Conservation (phyloP, 2,797 vertebrate genomes). For the Lophura swinhoii region DNA sequence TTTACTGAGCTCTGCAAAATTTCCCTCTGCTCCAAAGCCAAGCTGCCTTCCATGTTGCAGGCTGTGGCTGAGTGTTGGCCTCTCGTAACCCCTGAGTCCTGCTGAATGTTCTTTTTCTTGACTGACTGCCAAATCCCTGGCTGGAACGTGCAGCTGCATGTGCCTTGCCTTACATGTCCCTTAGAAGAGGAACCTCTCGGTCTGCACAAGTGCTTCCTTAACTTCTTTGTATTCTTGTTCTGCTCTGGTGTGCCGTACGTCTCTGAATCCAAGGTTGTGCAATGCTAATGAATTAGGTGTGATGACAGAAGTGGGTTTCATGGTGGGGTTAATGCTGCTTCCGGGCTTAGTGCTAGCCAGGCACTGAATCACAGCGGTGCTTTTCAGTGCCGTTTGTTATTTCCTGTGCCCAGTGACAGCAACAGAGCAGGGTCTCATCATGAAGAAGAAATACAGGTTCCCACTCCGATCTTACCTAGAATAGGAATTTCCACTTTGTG, state of each 20-base stretch:
- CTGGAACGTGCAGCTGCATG: not conserved
- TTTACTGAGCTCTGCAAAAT: not conserved
- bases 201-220: not conserved
- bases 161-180: not conserved
- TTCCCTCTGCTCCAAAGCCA: not conserved
- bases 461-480: not conserved
- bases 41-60: not conserved
- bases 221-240: not conserved
- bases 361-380: not conserved
- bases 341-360: not conserved
- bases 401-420: constrained; percentile 28
- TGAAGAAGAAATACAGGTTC: constrained; percentile 62
- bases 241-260: rapidly evolving
- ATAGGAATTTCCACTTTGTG: constrained; percentile 39
- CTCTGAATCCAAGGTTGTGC: not conserved
- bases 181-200: not conserved
- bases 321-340: not conserved
- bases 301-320: not conserved
- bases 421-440: not conserved
- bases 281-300: not conserved
- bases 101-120: not conserved
- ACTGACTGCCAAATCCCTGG: not conserved
- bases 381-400: not conserved
- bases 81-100: not conserved
- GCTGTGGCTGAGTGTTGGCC: not conserved